These are phyloP conservation scores for Zeus faber DNA, from an alignment of 2,113 vertebrate genomes.

Conservation along the genomic window DNA sequence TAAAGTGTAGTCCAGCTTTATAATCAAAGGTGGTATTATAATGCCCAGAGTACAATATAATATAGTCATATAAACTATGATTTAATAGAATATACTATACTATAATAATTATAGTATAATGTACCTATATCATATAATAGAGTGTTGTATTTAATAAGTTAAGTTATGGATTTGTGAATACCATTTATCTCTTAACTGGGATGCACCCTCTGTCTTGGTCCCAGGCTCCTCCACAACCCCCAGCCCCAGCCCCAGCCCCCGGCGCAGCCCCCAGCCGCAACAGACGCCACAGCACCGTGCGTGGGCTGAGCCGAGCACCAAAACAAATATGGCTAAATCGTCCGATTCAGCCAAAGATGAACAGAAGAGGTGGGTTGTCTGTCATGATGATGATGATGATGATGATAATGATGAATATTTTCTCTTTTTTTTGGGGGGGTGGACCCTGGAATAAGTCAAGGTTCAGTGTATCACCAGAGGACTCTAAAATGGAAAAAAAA, in stretches of 20 bases:
- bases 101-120: too few relatives aligned
- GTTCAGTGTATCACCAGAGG: too few relatives aligned
- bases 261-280: conserved; percentile 23
- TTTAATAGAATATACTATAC: too few relatives aligned
- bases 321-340: conserved; percentile 28
- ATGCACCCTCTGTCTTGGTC: conserved; percentile 8
- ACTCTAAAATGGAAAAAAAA: too few relatives aligned
- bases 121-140: too few relatives aligned
- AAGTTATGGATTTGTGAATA: too few relatives aligned
- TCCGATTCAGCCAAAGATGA: conserved; percentile 70
- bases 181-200: too few relatives aligned
- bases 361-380: conserved; percentile 76
- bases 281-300: neutral
- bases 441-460: neutral
- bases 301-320: conserved; percentile 17
- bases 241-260: conserved; percentile 23
- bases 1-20: too few relatives aligned
- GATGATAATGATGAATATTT: neutral
- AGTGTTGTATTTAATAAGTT: too few relatives aligned
- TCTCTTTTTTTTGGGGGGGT: neutral
- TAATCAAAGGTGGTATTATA: too few relatives aligned
- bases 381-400: neutral
- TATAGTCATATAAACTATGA: too few relatives aligned
- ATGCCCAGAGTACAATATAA: too few relatives aligned
- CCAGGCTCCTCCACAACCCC: conserved; percentile 32